Base-by-base conservation (phyloP, 1,140 invertebrate genomes). In the Oreohelix idahoensis region DNA sequence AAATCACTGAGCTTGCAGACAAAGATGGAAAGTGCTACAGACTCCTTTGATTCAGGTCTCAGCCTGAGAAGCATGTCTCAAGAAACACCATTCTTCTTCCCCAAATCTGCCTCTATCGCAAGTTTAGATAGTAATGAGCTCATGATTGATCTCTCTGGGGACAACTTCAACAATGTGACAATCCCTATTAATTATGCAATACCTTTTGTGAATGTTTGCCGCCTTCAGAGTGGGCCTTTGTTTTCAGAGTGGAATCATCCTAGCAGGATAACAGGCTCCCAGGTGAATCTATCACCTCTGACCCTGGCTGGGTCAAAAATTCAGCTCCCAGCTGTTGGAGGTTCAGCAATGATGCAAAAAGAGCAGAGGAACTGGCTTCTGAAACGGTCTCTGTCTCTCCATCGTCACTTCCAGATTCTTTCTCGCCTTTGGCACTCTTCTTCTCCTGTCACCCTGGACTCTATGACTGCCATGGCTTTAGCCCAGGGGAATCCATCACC, bases 401-500 rank as follows among this genome's bases (percentile, higher is more conserved):
- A 74, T 35, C 69, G 71, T 13, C 69, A 74, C 71, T 82, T 82
- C 39, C 80, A 82, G 71, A 75, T 82, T 36, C 63, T 75, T 0
- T 32, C 49, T 20, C 32, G 42, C 17, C 49, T 82, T 39, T 75
- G 70, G 70, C 58, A 53, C 15, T 82, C 80, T 8, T 74, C 51
- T 1, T 51, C 80, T 17, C 80, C 80, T 4, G 39, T 74, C 26
- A 82, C 80, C 0, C 35, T 82, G 8, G 80, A 82, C 71, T 73
- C 80, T 13, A 82, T 82, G 80, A 82, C 80, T 69, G 80, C 80
- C 45, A 82, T 82, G 71, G 80, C 80, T 53, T 74, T 82, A 42
- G 80, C 80, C 17, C 42, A 45, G 51, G 80, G 80, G 0, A 82
- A 82, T 45, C 80, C 80, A 49, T 74, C 69, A 2, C 71, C 80